A percentile compares a stretch with the other conserved stretches of the same genome.
Evolutionary conservation across 2,113 vertebrate species (phyloP).

Genomic region (Zosterops borbonicus): DNA sequence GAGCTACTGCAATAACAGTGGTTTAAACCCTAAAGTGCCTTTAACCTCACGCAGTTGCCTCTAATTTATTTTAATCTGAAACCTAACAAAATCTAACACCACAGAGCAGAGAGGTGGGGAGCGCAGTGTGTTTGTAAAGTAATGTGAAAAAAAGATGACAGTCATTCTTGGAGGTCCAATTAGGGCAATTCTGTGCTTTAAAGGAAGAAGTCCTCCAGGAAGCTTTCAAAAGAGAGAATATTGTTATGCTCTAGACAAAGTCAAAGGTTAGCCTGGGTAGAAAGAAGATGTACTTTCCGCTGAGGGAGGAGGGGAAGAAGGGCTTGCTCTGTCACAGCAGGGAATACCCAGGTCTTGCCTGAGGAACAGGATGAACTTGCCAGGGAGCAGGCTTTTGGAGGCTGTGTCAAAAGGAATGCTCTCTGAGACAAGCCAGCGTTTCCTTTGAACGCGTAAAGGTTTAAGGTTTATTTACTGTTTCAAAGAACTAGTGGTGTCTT

Average conservation of each 20-base stretch:
- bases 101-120: background rate
- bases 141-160: slow-evolving; percentile 13
- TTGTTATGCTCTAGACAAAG: slow-evolving; percentile 63
- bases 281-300: slow-evolving; percentile 63
- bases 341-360: slow-evolving; percentile 70
- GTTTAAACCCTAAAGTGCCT: slow-evolving; percentile 1
- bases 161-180: slow-evolving; percentile 53
- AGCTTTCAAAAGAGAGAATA: slow-evolving; percentile 64
- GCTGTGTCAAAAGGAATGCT: slow-evolving; percentile 46
- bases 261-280: slow-evolving; percentile 68
- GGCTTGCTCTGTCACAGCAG: slow-evolving; percentile 57
- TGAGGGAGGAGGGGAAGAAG: slow-evolving; percentile 60
- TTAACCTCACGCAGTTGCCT: slow-evolving; percentile 42
- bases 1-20: slow-evolving; percentile 62
- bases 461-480: slow-evolving; percentile 75
- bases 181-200: slow-evolving; percentile 66
- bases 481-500: slow-evolving; percentile 56
- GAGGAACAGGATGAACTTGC: slow-evolving; percentile 70
- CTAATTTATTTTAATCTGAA: slow-evolving; percentile 69
- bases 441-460: slow-evolving; percentile 65
- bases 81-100: slow-evolving; percentile 13
- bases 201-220: slow-evolving; percentile 69
- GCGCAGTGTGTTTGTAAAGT: background rate
- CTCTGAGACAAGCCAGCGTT: slow-evolving; percentile 48
- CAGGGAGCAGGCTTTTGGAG: slow-evolving; percentile 57